Percentiles rank a stretch among this genome's conserved stretches.
Conservation (phyloP, 2,113 vertebrate species). For the Buteo buteo region DNA sequence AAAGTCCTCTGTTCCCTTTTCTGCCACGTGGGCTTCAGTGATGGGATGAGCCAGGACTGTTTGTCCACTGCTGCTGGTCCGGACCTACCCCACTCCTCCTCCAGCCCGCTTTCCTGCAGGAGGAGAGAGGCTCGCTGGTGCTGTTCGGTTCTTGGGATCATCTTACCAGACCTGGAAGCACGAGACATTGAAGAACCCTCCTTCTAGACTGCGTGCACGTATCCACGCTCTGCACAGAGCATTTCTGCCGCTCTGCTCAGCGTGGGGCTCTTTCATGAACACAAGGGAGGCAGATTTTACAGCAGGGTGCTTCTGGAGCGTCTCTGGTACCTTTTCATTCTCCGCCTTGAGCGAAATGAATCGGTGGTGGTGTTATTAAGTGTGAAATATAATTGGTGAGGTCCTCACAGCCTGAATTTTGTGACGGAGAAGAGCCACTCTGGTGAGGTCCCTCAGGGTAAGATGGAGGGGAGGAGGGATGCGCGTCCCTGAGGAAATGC, state of each 20-base stretch:
- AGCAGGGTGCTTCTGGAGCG: background rate
- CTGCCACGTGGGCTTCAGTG: background rate
- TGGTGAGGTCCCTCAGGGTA: too few species aligned
- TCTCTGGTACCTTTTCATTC: background rate
- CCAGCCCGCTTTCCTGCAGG: background rate
- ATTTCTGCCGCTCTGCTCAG: background rate
- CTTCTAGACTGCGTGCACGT: rapidly evolving
- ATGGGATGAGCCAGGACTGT: rapidly evolving
- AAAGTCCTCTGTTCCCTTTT: background rate
- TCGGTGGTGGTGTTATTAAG: background rate
- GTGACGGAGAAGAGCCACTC: background rate
- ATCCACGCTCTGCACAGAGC: rapidly evolving
- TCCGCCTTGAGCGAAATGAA: background rate
- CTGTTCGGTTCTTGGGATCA: background rate
- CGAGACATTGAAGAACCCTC: rapidly evolving
- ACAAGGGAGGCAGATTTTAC: background rate
- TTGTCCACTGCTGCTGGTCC: background rate
- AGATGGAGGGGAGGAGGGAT: background rate
- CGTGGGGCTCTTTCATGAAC: too few species aligned
- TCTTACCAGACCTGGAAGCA: background rate
- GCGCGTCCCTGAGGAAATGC: background rate
- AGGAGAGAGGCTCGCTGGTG: background rate
- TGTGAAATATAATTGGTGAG: background rate
- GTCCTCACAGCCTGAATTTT: background rate
- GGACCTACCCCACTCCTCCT: background rate